Percentiles rank a stretch among this genome's conserved stretches.
Evolutionary conservation across 2,113 vertebrate species (phyloP).

Genomic region (Nymphicus hollandicus): DNA sequence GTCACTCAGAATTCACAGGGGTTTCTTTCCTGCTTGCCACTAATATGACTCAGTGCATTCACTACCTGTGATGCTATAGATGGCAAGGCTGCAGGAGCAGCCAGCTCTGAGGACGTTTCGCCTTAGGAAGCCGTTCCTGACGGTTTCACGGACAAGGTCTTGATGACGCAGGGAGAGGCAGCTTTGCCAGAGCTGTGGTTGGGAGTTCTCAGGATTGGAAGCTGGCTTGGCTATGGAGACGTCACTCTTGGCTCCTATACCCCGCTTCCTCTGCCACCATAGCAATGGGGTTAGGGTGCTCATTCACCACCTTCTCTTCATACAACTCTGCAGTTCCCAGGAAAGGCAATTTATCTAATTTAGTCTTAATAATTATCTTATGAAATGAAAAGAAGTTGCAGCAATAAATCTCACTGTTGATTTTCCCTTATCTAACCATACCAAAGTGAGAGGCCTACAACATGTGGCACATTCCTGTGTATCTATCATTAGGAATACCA

Average conservation of each 20-base stretch:
- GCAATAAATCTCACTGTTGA: not conserved
- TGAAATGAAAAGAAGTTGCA: not conserved
- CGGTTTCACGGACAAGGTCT: not conserved
- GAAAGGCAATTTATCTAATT: not conserved
- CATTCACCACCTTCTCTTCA: not conserved
- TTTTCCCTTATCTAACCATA: not conserved
- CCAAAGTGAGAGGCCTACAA: accelerated
- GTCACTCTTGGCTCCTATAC: accelerated
- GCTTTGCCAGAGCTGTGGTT: not conserved
- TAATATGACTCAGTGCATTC: not conserved
- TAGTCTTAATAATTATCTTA: not conserved
- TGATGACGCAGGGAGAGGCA: not conserved
- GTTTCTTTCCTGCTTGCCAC: not conserved
- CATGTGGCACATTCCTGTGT: accelerated
- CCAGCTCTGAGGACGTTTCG: not conserved
- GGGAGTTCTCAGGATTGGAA: not conserved
- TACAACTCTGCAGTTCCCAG: not conserved
- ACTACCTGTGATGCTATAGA: accelerated
- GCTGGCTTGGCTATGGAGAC: accelerated
- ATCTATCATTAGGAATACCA: not conserved
- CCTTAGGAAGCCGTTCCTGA: not conserved
- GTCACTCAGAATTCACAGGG: not conserved
- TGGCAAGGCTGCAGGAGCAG: not conserved
- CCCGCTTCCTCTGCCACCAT: accelerated
- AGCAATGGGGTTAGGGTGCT: not conserved